phyloP scores from a whole-genome alignment of 2,888 invertebrate genomes.

The Chrysolina americana region DNA sequence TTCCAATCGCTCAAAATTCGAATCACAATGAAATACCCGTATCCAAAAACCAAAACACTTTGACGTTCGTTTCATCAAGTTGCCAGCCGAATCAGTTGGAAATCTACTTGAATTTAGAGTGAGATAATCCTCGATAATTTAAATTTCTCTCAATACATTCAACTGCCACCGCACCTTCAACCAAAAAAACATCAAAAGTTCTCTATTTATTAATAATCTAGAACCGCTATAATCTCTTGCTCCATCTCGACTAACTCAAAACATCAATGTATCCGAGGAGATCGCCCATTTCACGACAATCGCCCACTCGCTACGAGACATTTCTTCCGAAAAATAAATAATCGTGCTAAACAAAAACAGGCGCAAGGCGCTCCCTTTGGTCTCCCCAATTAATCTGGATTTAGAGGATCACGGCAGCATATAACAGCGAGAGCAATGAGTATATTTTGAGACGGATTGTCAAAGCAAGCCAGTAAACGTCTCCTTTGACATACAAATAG shows the following conservation, averaged over 20 bases:
- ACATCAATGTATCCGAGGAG: conserved; percentile 3
- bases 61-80: too few species aligned
- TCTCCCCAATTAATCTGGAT: conserved; percentile 55
- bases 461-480: conserved; percentile 69
- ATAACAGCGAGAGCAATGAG: conserved; percentile 54
- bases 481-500: conserved; percentile 68
- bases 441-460: conserved; percentile 67
- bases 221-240: neutral
- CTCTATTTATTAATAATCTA: neutral
- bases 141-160: neutral
- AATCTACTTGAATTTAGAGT: neutral
- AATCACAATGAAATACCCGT: too few species aligned
- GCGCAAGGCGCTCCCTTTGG: conserved; percentile 36
- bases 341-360: conserved; percentile 20
- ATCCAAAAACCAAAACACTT: too few species aligned
- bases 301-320: conserved; percentile 16
- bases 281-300: conserved; percentile 18
- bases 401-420: conserved; percentile 52
- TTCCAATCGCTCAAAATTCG: too few species aligned
- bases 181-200: neutral
- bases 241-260: neutral
- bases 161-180: neutral
- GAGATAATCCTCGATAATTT: neutral
- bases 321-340: conserved; percentile 26
- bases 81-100: neutral